Percentiles rank a stretch among this genome's conserved stretches.
Conservation (phyloP, 1,140 invertebrate species). For the Diachasma alloeum region DNA sequence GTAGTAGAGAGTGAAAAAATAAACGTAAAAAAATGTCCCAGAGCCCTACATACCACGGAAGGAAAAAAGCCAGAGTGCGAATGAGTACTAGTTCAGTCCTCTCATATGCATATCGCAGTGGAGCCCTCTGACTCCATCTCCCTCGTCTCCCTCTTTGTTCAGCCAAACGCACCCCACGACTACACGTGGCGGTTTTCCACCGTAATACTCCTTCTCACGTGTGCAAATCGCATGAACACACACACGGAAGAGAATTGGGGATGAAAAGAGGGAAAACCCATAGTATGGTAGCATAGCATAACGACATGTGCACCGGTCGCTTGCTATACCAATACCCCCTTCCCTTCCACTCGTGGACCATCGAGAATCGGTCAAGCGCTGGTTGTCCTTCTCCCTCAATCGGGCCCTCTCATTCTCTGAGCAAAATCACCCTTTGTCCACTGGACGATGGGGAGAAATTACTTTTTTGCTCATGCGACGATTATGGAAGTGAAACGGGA, state of each 20-base stretch:
- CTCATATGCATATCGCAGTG: not conserved
- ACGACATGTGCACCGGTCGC: constrained; percentile 65
- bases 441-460: constrained; percentile 61
- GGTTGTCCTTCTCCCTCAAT: not conserved
- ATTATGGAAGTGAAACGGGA: constrained; percentile 45
- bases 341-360: constrained; percentile 29
- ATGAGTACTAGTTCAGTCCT: constrained; percentile 23
- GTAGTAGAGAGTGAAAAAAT: not conserved
- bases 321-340: constrained; percentile 39
- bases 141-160: not conserved
- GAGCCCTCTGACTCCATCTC: constrained; percentile 8
- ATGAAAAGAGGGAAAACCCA: not conserved
- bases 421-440: constrained; percentile 65
- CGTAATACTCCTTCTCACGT: constrained; percentile 37
- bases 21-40: constrained; percentile 50
- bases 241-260: not conserved
- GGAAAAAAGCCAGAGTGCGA: not conserved
- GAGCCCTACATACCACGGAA: constrained; percentile 53
- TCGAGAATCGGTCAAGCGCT: constrained; percentile 29
- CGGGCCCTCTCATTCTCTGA: constrained; percentile 40
- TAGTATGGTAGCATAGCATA: constrained; percentile 38
- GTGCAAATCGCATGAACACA: constrained; percentile 19
- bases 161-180: constrained; percentile 36
- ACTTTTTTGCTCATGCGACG: constrained; percentile 61
- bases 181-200: constrained; percentile 50